These are phyloP conservation scores for Coptodon rendalli DNA, from an alignment of 2,113 vertebrate species.

Conservation along the genomic window DNA sequence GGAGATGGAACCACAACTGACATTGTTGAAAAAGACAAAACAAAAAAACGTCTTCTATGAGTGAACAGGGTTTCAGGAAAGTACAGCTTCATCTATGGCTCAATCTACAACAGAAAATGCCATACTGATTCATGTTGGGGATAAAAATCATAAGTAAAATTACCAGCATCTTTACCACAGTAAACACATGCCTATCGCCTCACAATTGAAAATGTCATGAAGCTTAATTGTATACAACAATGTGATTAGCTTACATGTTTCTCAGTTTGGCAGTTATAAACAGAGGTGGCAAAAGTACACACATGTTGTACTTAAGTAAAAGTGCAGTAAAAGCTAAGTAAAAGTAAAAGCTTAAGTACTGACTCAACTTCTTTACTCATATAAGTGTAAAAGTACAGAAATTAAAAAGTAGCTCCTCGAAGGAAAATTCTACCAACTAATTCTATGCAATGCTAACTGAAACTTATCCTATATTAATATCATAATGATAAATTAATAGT, in stretches of 20 bases:
- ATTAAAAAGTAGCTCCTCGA: not conserved
- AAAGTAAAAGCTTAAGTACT: not conserved
- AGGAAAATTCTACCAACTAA: not conserved
- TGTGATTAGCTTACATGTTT: not conserved
- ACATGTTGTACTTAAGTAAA: not conserved
- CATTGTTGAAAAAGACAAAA: accelerated
- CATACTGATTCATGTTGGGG: not conserved
- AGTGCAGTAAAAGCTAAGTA: not conserved
- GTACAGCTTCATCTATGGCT: not conserved
- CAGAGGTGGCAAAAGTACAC: not conserved
- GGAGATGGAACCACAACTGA: not conserved
- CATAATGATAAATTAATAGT: not conserved
- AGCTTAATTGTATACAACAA: not conserved
- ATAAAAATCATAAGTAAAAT: not conserved
- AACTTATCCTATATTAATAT: not conserved
- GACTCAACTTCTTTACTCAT: not conserved
- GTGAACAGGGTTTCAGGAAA: not conserved
- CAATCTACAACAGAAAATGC: not conserved
- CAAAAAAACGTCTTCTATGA: not conserved
- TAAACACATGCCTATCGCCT: not conserved
- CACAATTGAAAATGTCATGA: not conserved
- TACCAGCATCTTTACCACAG: not conserved
- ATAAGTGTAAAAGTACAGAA: not conserved
- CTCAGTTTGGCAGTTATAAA: not conserved
- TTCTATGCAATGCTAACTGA: not conserved